Evolutionary conservation across 2,888 invertebrate species (phyloP), one percentile per base, ranked within the genome.

Genomic region (Himalopsyche tibetana): DNA sequence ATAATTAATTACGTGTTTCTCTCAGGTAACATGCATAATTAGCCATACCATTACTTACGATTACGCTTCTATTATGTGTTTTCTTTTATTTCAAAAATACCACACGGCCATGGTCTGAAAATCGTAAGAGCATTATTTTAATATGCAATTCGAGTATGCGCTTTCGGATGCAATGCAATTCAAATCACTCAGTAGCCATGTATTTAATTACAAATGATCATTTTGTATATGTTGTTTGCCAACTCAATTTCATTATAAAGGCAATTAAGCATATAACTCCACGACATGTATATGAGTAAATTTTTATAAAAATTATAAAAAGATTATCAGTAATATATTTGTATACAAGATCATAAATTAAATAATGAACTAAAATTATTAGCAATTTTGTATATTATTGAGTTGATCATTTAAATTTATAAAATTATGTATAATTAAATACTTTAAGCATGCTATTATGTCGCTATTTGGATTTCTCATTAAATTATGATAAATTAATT

Each of bases 1-100:
- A 84, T 83, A 81, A 86, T 86, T 86, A 86, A 86, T 84, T 86
- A 86, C 84, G 28, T 79, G 84, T 84, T 85, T 74, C 84, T 86
- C 82, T 81, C 84, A 51, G 56, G 84, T 84, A 82, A 81, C 81
- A 84, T 82, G 84, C 86, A 86, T 86, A 86, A 86, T 86, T 86
- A 86, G 84, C 84, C 17, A 80, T 40, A 84, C 84, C 86, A 82
- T 84, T 84, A 82, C 86, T 82, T 63, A 86, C 81, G 63, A 82
- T 82, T 84, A 86, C 84, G 82, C 79, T 45, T 84, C 38, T 74
- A 74, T 74, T 74, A 74, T 51, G 51, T 15, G 12, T 51, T 74
- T 74, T 19, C 36, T 74, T 38, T 38, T 74, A 74, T 74, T 74
- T 28, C 36, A 36, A 74, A 36, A 74, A 74, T 74, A 74, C 74